Conservation (phyloP, 2,113 vertebrate species). For the Rhinolophus ferrumequinum region DNA sequence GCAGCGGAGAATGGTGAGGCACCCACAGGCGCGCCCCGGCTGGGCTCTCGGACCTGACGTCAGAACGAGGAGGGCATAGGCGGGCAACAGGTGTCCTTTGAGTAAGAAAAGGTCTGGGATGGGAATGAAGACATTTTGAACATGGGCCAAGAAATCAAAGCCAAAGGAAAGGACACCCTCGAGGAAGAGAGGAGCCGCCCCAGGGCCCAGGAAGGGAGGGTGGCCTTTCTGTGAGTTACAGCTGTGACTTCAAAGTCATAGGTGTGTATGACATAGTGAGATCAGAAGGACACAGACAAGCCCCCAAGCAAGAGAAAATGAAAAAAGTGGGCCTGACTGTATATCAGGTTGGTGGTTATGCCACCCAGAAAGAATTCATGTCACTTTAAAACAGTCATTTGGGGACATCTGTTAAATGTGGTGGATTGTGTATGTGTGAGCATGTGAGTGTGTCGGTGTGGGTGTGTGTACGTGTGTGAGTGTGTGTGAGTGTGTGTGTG, state of each 20-base stretch:
- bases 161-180: too few relatives aligned
- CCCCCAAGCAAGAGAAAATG: too few relatives aligned
- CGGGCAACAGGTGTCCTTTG: too few relatives aligned
- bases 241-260: background rate
- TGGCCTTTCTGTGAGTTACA: background rate
- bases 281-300: background rate
- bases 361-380: background rate
- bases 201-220: background rate
- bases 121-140: background rate
- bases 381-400: background rate
- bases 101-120: background rate
- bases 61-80: too few relatives aligned
- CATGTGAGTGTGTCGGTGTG: background rate
- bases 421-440: background rate
- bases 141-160: background rate
- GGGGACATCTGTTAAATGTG: background rate
- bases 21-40: background rate
- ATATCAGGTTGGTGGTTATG: accelerated
- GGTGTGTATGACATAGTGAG: background rate
- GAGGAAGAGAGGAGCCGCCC: background rate
- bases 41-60: background rate
- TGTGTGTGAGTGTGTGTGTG: background rate
- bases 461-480: too few relatives aligned
- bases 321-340: too few relatives aligned
- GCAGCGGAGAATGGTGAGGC: background rate